These are phyloP conservation scores for Dryadula phaetusa DNA, from an alignment of 2,888 invertebrate species.

Conservation along the genomic window DNA sequence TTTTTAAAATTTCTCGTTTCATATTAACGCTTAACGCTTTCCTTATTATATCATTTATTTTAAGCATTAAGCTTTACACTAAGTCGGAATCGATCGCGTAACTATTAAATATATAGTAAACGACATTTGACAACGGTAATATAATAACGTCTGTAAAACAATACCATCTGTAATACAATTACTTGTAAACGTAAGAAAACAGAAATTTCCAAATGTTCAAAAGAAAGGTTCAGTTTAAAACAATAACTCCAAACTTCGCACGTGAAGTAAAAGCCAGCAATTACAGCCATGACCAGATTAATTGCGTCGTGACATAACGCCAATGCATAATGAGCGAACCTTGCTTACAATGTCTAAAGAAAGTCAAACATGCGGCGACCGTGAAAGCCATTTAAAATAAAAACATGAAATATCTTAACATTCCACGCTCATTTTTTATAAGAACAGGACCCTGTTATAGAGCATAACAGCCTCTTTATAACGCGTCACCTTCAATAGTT, in stretches of 20 bases:
- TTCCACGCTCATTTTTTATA: too few species aligned
- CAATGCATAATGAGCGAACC: slow-evolving; percentile 36
- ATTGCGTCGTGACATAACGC: slow-evolving; percentile 33
- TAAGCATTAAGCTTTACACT: not conserved
- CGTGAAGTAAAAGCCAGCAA: slow-evolving; percentile 18
- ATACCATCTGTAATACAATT: not conserved
- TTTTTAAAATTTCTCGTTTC: slow-evolving; percentile 30
- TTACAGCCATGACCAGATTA: slow-evolving; percentile 37
- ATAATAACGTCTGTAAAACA: not conserved
- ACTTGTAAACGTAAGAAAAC: not conserved
- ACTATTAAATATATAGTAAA: not conserved
- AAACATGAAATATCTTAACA: slow-evolving; percentile 54
- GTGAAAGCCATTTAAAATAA: slow-evolving; percentile 73
- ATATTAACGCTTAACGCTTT: slow-evolving; percentile 35
- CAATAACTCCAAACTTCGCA: slow-evolving; percentile 14
- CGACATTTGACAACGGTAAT: too few species aligned
- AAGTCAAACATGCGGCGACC: slow-evolving; percentile 67
- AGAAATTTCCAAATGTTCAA: slow-evolving; percentile 5
- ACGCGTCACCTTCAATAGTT: not conserved
- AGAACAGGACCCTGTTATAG: too few species aligned
- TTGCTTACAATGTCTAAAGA: slow-evolving; percentile 59
- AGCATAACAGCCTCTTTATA: too few species aligned
- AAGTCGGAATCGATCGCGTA: not conserved
- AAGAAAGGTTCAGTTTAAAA: not conserved
- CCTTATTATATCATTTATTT: slow-evolving; percentile 32